Conservation (phyloP, 2,113 vertebrate species). For the Xenopus laevis region DNA sequence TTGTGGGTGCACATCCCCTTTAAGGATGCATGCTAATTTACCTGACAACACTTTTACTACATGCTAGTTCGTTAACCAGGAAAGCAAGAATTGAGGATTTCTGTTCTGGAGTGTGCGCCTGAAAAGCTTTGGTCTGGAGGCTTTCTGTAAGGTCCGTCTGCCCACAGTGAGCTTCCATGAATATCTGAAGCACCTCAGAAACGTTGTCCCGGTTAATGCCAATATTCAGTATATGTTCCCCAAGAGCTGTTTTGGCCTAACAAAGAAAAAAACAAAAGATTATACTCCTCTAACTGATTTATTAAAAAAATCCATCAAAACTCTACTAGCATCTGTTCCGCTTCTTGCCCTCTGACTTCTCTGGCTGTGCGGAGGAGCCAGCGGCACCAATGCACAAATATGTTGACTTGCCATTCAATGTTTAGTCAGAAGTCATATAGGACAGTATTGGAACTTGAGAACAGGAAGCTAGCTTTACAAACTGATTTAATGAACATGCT, state of each 20-base stretch:
- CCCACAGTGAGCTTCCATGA: slow-evolving; percentile 85
- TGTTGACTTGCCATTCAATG: too few relatives aligned
- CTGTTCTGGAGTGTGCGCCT: slow-evolving; percentile 84
- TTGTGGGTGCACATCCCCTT: not conserved
- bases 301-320: too few relatives aligned
- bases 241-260: slow-evolving; percentile 83
- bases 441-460: too few relatives aligned
- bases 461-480: too few relatives aligned
- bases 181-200: slow-evolving; percentile 91
- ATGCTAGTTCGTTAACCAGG: slow-evolving; percentile 88
- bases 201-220: slow-evolving; percentile 86
- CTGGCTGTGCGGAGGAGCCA: too few relatives aligned
- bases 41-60: slow-evolving; percentile 90
- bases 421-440: too few relatives aligned
- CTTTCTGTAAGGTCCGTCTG: slow-evolving; percentile 80
- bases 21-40: slow-evolving; percentile 51
- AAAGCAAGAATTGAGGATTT: slow-evolving; percentile 86
- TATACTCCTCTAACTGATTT: too few relatives aligned
- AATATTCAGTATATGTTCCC: slow-evolving; percentile 84
- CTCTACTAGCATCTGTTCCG: too few relatives aligned
- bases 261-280: slow-evolving; percentile 44
- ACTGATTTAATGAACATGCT: too few relatives aligned
- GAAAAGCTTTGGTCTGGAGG: slow-evolving; percentile 88
- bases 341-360: too few relatives aligned
- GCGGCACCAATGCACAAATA: too few relatives aligned